Evolutionary conservation across 2,113 vertebrate genomes (phyloP), one percentile per base, ranked within the genome.

Genomic region (Ochotona curzoniae): DNA sequence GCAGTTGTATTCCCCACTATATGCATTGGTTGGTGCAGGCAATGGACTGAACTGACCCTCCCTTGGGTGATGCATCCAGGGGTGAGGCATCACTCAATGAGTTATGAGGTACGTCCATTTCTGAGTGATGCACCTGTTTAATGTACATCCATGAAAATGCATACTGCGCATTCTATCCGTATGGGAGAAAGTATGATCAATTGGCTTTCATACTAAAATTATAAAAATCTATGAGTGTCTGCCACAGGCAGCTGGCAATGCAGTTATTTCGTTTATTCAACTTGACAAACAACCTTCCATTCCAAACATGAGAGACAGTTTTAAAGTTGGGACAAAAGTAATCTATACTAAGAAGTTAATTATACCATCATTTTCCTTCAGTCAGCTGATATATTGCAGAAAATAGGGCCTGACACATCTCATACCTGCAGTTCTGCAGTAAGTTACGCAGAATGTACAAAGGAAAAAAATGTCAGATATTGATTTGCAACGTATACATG

Each of bases 211-310:
- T 4, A 63, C 28, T 82, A 87, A 84, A 49, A 61, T 11, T 44
- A 51, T 44, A 38, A 47, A 86, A 35, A 66, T 61, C 15, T 26
- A 86, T 28, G 85, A 93, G 57, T 70, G 12, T 66, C 17, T 60
- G 83, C 28, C 83, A 67, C 80, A 11, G n/a, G 47, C 13, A 91
- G 5, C 25, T 83, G 2, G 1, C 9, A 91, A 75, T 54, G 12
- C 1, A 83, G 51, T 54, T 47, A 89, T 74, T 86, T 75, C 4
- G 7, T 44, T 87, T 66, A 88, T 28, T 5, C 14, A 94, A 13
- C 69, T 92, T 88, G 49, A 75, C 4, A 95, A 85, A 78, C n/a
- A 90, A 51, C 8, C 79, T 91, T 79, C 11, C 63, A 57, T 30
- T 89, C 26, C 88, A 87, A 80, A 35, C 35, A 14, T 30, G 20